A percentile compares a stretch with the other conserved stretches of the same genome.
Conservation (phyloP, 2,797 vertebrate genomes). For the Acanthornis magna region DNA sequence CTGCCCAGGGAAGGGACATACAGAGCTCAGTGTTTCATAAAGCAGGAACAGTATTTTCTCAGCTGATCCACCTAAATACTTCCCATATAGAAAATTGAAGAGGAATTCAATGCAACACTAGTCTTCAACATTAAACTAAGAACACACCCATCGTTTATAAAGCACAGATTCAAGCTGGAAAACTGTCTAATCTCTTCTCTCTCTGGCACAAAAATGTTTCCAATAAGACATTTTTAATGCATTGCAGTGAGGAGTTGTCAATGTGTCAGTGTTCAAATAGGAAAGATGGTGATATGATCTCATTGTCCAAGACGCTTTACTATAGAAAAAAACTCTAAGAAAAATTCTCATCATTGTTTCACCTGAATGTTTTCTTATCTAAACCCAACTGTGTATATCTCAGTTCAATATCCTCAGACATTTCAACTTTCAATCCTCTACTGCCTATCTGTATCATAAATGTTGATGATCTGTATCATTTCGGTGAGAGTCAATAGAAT, state of each 20-base stretch:
- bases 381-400: neutral
- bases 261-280: neutral
- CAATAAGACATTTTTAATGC: neutral
- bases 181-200: neutral
- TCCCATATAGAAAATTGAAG: neutral
- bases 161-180: neutral
- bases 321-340: neutral
- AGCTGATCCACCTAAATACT: neutral
- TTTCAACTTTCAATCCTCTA: neutral
- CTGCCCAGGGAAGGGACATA: neutral
- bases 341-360: neutral
- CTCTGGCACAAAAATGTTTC: neutral
- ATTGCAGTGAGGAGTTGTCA: neutral
- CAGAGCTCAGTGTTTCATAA: neutral
- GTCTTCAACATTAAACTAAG: neutral
- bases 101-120: neutral
- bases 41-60: neutral
- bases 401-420: neutral
- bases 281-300: neutral
- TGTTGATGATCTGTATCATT: neutral
- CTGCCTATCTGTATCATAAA: neutral
- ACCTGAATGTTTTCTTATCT: neutral
- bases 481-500: neutral
- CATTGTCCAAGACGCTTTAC: neutral
- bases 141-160: neutral